Evolutionary conservation across 2,888 invertebrate genomes (phyloP).

Genomic region (Liopterus haemorrhoidalis): DNA sequence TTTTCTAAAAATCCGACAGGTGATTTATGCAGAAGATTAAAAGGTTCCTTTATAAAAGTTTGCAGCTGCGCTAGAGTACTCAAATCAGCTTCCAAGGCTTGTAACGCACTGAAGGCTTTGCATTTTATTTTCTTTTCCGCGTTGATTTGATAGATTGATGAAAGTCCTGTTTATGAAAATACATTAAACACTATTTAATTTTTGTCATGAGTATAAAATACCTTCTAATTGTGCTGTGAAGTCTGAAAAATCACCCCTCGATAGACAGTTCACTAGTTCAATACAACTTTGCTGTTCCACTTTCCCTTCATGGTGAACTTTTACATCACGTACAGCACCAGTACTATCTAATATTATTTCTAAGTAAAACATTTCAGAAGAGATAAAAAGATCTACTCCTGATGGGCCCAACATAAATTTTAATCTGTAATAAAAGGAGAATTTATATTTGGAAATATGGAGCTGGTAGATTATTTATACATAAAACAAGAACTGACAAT

Average conservation of each 20-base stretch:
- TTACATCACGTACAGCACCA: conserved; percentile 83
- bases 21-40: conserved; percentile 77
- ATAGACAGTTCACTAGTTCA: conserved; percentile 78
- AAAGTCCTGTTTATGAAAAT: conserved; percentile 51
- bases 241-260: conserved; percentile 82
- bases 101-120: conserved; percentile 87
- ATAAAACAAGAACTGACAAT: not conserved
- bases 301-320: conserved; percentile 87
- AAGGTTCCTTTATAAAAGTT: conserved; percentile 63
- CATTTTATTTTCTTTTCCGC: conserved; percentile 92
- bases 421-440: conserved; percentile 51
- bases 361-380: conserved; percentile 93
- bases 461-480: not conserved
- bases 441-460: conserved; percentile 8
- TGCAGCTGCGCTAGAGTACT: conserved; percentile 73
- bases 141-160: conserved; percentile 87
- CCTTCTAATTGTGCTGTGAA: conserved; percentile 87
- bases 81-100: conserved; percentile 86
- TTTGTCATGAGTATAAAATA: not conserved
- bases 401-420: conserved; percentile 82
- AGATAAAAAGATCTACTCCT: conserved; percentile 79
- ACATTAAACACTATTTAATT: conserved; percentile 2
- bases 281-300: conserved; percentile 78
- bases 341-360: conserved; percentile 81
- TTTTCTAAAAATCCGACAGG: conserved; percentile 82